phyloP scores from a whole-genome alignment of 2,113 vertebrate genomes.

The Amia ocellicauda region DNA sequence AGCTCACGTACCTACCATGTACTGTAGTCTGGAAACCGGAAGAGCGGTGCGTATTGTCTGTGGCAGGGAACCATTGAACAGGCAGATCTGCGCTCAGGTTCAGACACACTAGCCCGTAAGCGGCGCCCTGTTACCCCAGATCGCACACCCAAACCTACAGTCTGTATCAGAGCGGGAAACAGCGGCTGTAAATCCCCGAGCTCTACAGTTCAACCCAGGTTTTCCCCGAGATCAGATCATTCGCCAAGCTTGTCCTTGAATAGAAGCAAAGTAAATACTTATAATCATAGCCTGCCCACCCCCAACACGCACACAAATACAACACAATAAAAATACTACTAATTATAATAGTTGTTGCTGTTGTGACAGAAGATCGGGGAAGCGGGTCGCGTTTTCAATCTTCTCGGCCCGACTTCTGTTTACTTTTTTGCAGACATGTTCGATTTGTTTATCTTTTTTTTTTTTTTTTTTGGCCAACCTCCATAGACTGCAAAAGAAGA shows the following conservation, averaged over 20 bases:
- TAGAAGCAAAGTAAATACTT: no score
- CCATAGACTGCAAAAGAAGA: constrained; percentile 33
- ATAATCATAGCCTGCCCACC: no score
- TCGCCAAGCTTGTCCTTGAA: no score
- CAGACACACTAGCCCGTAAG: no score
- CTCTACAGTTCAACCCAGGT: background rate
- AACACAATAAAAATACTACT: no score
- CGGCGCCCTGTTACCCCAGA: background rate
- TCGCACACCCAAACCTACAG: background rate
- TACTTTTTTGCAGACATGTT: constrained; percentile 17
- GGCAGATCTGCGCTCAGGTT: no score
- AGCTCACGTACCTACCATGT: constrained; percentile 34
- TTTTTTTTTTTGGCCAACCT: constrained; percentile 14
- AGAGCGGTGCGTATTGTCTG: constrained; percentile 21
- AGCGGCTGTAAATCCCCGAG: background rate
- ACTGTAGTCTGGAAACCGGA: constrained; percentile 43
- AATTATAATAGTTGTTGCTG: no score
- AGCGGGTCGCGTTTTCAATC: background rate
- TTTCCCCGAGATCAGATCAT: background rate
- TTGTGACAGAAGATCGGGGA: no score
- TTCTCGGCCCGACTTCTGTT: background rate
- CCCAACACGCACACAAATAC: no score
- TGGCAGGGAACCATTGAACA: no score
- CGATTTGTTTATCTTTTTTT: constrained; percentile 17
- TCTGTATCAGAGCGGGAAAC: background rate